phyloP scores from a whole-genome alignment of 2,797 vertebrate species.

The Pelochelys cantorii region DNA sequence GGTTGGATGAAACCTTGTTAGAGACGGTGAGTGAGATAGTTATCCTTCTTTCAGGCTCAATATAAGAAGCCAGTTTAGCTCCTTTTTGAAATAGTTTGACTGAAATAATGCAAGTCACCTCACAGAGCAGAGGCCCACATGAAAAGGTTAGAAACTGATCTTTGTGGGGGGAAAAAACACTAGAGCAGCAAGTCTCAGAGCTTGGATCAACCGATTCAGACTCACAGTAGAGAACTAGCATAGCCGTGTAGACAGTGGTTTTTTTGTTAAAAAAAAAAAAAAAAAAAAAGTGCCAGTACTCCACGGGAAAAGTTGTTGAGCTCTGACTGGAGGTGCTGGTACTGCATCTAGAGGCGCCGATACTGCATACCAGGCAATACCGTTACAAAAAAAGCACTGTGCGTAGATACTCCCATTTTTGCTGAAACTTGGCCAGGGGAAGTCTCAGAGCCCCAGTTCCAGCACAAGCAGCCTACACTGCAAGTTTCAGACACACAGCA shows the following conservation, averaged over 20 bases:
- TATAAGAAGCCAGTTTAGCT: fast-evolving
- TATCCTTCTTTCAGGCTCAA: background rate
- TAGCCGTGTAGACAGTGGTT: background rate
- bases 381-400: too few relatives aligned
- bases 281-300: too few relatives aligned
- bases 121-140: background rate
- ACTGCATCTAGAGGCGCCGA: too few relatives aligned
- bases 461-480: background rate
- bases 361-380: too few relatives aligned
- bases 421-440: background rate
- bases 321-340: too few relatives aligned
- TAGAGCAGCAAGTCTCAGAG: background rate
- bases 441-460: background rate
- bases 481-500: background rate
- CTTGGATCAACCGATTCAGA: background rate
- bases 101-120: background rate
- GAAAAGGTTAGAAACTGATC: background rate
- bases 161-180: background rate
- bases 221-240: background rate
- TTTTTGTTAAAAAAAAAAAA: too few relatives aligned
- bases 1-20: background rate
- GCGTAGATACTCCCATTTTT: background rate
- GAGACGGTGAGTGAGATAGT: background rate
- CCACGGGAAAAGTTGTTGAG: too few relatives aligned
- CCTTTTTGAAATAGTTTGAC: background rate